A percentile compares a stretch with the other conserved stretches of the same genome.
Conservation (phyloP, 2,888 invertebrate genomes). For the Ceratothoa steindachneri region DNA sequence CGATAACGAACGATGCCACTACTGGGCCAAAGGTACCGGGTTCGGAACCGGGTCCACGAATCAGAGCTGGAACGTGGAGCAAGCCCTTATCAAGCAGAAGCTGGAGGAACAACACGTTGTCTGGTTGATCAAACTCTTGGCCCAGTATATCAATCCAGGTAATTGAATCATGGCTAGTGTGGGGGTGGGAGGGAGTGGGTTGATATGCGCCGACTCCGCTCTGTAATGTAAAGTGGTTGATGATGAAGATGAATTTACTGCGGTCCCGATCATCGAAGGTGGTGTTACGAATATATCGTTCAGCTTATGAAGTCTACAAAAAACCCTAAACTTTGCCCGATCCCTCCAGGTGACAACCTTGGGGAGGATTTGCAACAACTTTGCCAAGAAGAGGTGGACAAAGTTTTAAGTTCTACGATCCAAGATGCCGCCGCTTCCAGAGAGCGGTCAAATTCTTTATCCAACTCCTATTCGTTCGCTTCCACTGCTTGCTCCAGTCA, state of each 20-base stretch:
- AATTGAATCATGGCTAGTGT: background rate
- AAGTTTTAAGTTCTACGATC: background rate
- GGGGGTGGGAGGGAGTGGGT: background rate
- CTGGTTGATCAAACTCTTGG: constrained; percentile 70
- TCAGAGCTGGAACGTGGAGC: constrained; percentile 94
- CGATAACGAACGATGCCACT: constrained; percentile 43
- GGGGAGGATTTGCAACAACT: background rate
- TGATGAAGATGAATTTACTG: no score
- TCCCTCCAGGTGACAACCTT: background rate
- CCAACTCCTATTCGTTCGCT: background rate
- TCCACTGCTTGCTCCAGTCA: background rate
- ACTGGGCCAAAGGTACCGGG: constrained; percentile 92
- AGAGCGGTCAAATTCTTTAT: background rate
- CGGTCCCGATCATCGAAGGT: no score
- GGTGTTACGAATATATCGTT: no score
- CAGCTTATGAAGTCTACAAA: no score
- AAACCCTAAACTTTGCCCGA: no score
- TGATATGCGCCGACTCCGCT: no score
- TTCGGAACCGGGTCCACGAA: constrained; percentile 93
- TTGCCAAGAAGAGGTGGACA: background rate
- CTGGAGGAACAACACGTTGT: constrained; percentile 93
- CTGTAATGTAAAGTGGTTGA: no score
- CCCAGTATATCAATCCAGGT: constrained; percentile 77
- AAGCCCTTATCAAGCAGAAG: constrained; percentile 79
- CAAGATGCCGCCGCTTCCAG: background rate